Conservation (phyloP, 64 coral and sea anemone genomes). For the Stichodactyla helianthus region DNA sequence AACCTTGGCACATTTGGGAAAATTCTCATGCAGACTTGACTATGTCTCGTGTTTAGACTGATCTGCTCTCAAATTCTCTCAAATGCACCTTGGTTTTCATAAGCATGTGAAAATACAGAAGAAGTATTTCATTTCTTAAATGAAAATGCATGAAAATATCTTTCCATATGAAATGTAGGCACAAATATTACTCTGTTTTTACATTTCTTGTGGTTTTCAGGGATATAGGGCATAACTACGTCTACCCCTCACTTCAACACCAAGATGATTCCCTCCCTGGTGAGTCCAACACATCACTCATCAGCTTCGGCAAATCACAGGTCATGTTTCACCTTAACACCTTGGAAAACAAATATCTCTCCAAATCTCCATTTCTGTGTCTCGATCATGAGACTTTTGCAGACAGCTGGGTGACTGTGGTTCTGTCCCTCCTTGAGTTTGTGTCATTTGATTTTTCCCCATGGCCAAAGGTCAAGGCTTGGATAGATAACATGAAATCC, state of each 20-base stretch:
- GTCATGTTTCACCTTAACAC: slow-evolving; percentile 57
- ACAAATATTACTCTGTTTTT: neutral
- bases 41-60: too few relatives aligned
- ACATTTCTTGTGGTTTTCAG: slow-evolving; percentile 9
- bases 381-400: slow-evolving; percentile 41
- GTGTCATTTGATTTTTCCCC: slow-evolving; percentile 56
- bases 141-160: too few relatives aligned
- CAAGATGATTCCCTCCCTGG: slow-evolving; percentile 54
- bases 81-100: too few relatives aligned
- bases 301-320: slow-evolving; percentile 65
- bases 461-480: slow-evolving; percentile 57
- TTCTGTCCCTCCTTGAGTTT: slow-evolving; percentile 66
- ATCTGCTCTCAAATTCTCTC: neutral
- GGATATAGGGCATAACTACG: slow-evolving; percentile 68
- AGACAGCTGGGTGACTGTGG: slow-evolving; percentile 60
- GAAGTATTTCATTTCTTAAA: too few relatives aligned
- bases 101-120: too few relatives aligned
- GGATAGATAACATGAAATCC: slow-evolving; percentile 59
- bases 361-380: slow-evolving; percentile 48
- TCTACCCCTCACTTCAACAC: slow-evolving; percentile 57
- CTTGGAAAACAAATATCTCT: slow-evolving; percentile 62
- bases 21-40: too few relatives aligned
- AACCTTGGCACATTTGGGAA: too few relatives aligned
- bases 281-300: slow-evolving; percentile 42
- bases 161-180: too few relatives aligned